Evolutionary conservation across 1,140 invertebrate genomes (phyloP).

Genomic region (Oscheius sp.): DNA sequence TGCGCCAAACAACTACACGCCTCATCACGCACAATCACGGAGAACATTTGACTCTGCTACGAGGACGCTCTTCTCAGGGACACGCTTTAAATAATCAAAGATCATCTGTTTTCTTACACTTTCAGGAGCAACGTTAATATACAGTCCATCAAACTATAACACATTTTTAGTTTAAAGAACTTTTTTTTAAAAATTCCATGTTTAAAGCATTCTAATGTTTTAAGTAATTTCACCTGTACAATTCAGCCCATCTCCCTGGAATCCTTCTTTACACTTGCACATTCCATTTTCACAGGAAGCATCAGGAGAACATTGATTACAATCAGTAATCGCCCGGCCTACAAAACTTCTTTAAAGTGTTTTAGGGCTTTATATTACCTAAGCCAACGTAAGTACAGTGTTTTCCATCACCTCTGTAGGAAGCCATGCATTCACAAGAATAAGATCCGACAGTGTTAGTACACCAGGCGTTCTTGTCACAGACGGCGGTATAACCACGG

Average conservation of each 20-base stretch:
- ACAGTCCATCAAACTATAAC: too few species aligned
- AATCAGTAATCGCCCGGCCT: conserved; percentile 38
- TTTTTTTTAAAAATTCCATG: background rate
- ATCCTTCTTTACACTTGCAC: conserved; percentile 78
- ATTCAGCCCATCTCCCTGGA: conserved; percentile 76
- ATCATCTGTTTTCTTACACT: background rate
- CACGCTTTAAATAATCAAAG: too few species aligned
- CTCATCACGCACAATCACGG: too few species aligned
- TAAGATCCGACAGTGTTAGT: conserved; percentile 82
- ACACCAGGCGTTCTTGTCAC: conserved; percentile 70
- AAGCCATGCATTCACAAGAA: conserved; percentile 74
- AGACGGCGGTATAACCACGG: conserved; percentile 32
- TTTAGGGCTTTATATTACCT: background rate
- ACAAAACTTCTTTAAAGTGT: background rate
- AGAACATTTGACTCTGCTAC: too few species aligned
- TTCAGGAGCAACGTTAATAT: background rate
- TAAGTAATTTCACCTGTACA: conserved; percentile 65
- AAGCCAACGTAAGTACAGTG: conserved; percentile 45
- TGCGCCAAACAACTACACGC: background rate
- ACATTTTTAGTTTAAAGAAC: too few species aligned
- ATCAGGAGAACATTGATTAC: conserved; percentile 38
- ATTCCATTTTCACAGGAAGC: conserved; percentile 42
- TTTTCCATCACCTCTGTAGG: conserved; percentile 41
- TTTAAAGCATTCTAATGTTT: background rate
- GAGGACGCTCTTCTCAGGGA: too few species aligned